A percentile compares a stretch with the other conserved stretches of the same genome.
Evolutionary conservation across 2,113 vertebrate species (phyloP).

Genomic region (Platanista minor): DNA sequence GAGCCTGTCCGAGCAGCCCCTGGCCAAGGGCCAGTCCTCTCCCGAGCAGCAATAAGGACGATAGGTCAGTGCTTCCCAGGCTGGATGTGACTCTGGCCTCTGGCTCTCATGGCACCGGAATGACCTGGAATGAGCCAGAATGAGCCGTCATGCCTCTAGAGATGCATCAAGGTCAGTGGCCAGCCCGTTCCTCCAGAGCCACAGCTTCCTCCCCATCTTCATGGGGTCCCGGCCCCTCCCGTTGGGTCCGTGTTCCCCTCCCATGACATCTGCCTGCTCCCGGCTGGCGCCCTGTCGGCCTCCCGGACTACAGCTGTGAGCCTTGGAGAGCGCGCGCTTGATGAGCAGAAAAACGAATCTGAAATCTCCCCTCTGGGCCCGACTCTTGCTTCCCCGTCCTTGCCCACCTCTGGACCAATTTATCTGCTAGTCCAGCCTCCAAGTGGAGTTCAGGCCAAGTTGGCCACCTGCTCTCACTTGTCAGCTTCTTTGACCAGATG

Average conservation of each 20-base stretch:
- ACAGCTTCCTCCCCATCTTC: too few species aligned
- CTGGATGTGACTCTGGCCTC: neutral
- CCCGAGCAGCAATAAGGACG: accelerated
- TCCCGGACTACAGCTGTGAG: neutral
- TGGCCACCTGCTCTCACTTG: constrained; percentile 49
- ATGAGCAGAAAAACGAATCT: neutral
- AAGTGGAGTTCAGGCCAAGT: constrained; percentile 47
- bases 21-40: accelerated
- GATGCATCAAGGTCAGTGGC: neutral
- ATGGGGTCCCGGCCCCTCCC: neutral
- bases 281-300: constrained; percentile 38
- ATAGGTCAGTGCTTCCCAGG: neutral
- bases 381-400: neutral
- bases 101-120: neutral
- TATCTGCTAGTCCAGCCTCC: constrained; percentile 64
- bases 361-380: constrained; percentile 14
- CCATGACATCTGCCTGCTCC: constrained; percentile 43
- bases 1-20: too few species aligned
- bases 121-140: neutral
- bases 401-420: neutral
- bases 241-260: neutral
- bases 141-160: neutral
- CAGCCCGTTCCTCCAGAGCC: neutral
- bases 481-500: constrained; percentile 64
- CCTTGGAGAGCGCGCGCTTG: neutral